phyloP scores from a whole-genome alignment of 2,797 vertebrate species.

The Sebastes alutus region DNA sequence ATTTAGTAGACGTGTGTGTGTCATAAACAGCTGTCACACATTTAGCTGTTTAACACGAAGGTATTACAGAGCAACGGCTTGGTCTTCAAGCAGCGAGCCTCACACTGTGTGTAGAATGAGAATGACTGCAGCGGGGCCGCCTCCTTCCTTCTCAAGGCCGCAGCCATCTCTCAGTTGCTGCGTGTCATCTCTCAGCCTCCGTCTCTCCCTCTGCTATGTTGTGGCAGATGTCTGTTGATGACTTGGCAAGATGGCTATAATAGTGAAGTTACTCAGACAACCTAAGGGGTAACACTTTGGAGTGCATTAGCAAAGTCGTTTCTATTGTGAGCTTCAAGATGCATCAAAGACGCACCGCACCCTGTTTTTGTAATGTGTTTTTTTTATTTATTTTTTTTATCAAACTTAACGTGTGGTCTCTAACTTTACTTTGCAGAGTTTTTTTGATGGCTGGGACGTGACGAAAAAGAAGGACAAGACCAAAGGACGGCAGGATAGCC shows the following conservation, averaged over 20 bases:
- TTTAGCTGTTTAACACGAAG: slow-evolving; percentile 44
- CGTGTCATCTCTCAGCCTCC: slow-evolving; percentile 21
- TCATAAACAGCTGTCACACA: slow-evolving; percentile 69
- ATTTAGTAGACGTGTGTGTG: slow-evolving; percentile 34
- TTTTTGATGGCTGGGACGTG: slow-evolving; percentile 95
- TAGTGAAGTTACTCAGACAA: slow-evolving; percentile 28
- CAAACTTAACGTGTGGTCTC: background rate
- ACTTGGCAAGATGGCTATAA: slow-evolving; percentile 44
- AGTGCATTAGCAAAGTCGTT: slow-evolving; percentile 7
- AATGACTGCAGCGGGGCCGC: slow-evolving; percentile 23
- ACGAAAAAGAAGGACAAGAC: slow-evolving; percentile 96
- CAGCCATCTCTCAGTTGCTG: slow-evolving; percentile 31
- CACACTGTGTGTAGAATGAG: slow-evolving; percentile 33
- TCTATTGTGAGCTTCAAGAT: background rate
- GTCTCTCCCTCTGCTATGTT: slow-evolving; percentile 18
- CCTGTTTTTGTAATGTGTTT: background rate
- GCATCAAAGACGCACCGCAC: background rate
- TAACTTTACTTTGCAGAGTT: slow-evolving; percentile 84
- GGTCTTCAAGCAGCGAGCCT: slow-evolving; percentile 16
- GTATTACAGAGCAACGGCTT: slow-evolving; percentile 32
- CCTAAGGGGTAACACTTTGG: slow-evolving; percentile 32
- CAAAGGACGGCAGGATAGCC: slow-evolving; percentile 87
- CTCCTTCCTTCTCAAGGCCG: slow-evolving; percentile 49
- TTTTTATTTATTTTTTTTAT: background rate
- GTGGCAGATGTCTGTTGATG: slow-evolving; percentile 64